phyloP scores from a whole-genome alignment of 2,797 vertebrate species.

The Acrocephalus scirpaceus region DNA sequence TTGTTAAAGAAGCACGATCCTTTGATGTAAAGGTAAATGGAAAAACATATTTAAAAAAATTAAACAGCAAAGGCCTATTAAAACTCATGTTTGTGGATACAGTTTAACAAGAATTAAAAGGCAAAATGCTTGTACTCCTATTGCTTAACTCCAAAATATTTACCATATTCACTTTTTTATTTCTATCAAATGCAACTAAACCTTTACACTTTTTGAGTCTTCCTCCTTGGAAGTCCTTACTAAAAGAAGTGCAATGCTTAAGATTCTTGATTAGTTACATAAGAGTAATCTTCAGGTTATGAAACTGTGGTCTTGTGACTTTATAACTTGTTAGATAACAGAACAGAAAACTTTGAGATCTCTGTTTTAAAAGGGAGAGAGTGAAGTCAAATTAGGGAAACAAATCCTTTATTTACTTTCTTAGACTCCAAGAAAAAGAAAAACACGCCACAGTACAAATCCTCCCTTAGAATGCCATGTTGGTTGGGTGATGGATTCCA shows the following conservation, averaged over 20 bases:
- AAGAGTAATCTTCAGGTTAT: not conserved
- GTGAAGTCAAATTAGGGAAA: not conserved
- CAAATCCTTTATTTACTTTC: constrained; percentile 55
- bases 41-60: not conserved
- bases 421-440: constrained; percentile 90
- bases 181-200: not conserved
- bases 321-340: constrained; percentile 32
- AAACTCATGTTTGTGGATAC: not conserved
- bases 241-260: not conserved
- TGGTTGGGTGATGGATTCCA: constrained; percentile 96
- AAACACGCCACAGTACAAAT: constrained; percentile 90
- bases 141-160: not conserved
- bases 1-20: constrained; percentile 87
- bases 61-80: not conserved
- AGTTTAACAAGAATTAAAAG: not conserved
- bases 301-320: constrained; percentile 46
- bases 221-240: not conserved
- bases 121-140: not conserved
- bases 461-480: constrained; percentile 90
- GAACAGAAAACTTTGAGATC: constrained; percentile 1
- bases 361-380: constrained; percentile 29
- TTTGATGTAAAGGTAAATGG: constrained; percentile 83
- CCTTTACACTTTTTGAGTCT: not conserved
- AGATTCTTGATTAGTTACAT: not conserved
- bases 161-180: not conserved